Evolutionary conservation across 1,140 invertebrate genomes (phyloP).

Genomic region (Caenorhabditis elegans): DNA sequence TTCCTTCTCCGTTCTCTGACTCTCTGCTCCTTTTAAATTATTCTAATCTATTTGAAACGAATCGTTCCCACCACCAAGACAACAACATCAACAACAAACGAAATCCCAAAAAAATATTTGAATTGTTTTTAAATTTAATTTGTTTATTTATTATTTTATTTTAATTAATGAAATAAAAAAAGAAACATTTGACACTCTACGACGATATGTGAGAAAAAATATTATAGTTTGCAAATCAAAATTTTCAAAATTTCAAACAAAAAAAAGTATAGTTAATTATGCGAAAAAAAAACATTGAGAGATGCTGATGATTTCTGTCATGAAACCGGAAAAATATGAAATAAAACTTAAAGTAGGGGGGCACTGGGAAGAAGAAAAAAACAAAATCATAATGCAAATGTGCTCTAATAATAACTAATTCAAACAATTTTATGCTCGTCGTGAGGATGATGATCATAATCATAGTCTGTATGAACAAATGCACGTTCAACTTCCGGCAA

Average conservation of each 20-base stretch:
- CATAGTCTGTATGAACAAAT: conserved; percentile 48
- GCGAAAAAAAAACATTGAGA: background rate
- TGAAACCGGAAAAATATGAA: background rate
- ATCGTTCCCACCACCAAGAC: background rate
- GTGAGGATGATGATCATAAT: conserved; percentile 41
- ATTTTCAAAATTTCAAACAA: background rate
- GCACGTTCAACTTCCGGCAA: conserved; percentile 49
- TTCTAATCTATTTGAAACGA: background rate
- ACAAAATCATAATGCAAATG: background rate
- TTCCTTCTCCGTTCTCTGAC: background rate
- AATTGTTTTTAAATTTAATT: background rate
- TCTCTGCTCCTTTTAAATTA: background rate
- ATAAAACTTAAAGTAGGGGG: background rate
- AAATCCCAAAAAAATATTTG: background rate
- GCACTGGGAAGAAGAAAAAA: background rate
- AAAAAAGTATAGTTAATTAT: background rate
- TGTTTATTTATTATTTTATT: conserved; percentile 23
- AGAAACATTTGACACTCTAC: background rate
- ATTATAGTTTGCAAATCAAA: background rate
- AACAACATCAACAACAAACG: background rate
- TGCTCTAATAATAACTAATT: background rate
- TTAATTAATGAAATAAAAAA: conserved; percentile 18
- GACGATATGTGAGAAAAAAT: background rate
- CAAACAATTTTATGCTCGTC: conserved; percentile 49
- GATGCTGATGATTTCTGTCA: conserved; percentile 20